Percentiles rank a stretch among this genome's conserved stretches.
phyloP scores from a whole-genome alignment of 2,797 vertebrate genomes.

The Halcyon badia region DNA sequence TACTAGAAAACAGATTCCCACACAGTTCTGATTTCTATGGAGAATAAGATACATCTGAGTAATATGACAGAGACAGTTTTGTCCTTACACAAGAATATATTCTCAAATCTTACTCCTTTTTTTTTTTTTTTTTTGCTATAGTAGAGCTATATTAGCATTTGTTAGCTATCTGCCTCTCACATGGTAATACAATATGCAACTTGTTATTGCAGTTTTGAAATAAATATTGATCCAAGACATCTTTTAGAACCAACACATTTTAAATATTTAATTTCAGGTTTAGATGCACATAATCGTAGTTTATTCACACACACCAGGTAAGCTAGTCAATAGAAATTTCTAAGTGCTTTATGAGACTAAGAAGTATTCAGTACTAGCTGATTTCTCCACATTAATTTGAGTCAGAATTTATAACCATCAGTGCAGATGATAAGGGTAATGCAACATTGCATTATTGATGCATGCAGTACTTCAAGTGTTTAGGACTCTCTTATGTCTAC shows the following conservation, averaged over 20 bases:
- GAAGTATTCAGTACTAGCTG: background rate
- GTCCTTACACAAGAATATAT: background rate
- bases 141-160: background rate
- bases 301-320: background rate
- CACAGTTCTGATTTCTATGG: background rate
- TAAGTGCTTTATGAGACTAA: background rate
- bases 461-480: background rate
- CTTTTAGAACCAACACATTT: background rate
- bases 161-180: background rate
- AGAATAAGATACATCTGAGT: background rate
- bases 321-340: background rate
- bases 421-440: background rate
- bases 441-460: accelerated
- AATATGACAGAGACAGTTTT: background rate
- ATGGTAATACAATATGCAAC: background rate
- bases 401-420: background rate
- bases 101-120: background rate
- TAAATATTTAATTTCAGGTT: background rate
- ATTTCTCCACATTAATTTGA: background rate
- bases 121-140: background rate
- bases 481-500: background rate
- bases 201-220: background rate
- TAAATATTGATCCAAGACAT: background rate
- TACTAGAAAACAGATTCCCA: background rate
- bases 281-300: background rate